Conservation (phyloP, 1,140 invertebrate species). For the Lasioglossum baleicum region DNA sequence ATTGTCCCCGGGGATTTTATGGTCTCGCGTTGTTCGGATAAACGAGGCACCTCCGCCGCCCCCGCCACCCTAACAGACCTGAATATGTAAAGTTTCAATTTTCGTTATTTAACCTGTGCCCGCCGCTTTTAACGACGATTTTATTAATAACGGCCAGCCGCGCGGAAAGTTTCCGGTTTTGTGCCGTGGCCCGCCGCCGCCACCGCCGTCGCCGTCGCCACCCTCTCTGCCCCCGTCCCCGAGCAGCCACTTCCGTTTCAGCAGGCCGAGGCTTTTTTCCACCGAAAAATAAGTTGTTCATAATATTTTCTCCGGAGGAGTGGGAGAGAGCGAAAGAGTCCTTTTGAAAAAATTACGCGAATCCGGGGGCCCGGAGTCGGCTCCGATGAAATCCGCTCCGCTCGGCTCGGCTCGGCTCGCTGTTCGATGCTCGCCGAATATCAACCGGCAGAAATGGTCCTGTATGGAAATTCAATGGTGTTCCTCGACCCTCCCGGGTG, state of each 20-base stretch:
- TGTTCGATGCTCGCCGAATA: constrained; percentile 37
- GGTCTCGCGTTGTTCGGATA: constrained; percentile 43
- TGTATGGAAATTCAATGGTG: constrained; percentile 57
- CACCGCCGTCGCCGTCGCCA: too few relatives aligned
- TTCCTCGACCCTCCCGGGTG: constrained; percentile 58
- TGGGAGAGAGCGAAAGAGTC: not conserved
- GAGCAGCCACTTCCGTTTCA: not conserved
- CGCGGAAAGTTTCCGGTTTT: constrained; percentile 38
- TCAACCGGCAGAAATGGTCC: constrained; percentile 46
- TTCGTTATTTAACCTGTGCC: constrained; percentile 46
- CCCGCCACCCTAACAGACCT: constrained; percentile 4
- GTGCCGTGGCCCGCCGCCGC: not conserved
- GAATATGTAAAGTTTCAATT: constrained; percentile 52
- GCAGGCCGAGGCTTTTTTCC: not conserved
- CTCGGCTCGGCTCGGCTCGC: not conserved
- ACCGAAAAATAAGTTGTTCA: constrained; percentile 30
- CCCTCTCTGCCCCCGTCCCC: too few relatives aligned
- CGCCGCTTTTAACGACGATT: constrained; percentile 50
- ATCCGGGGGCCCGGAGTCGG: not conserved
- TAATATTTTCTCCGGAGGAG: constrained; percentile 30
- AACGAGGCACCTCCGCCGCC: constrained; percentile 14
- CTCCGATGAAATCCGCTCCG: too few relatives aligned
- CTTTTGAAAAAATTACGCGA: constrained; percentile 8
- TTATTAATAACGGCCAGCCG: constrained; percentile 47
- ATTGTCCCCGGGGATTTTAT: constrained; percentile 41